Conservation (phyloP, 2,797 vertebrate species). For the Crocodylus rhombifer region DNA sequence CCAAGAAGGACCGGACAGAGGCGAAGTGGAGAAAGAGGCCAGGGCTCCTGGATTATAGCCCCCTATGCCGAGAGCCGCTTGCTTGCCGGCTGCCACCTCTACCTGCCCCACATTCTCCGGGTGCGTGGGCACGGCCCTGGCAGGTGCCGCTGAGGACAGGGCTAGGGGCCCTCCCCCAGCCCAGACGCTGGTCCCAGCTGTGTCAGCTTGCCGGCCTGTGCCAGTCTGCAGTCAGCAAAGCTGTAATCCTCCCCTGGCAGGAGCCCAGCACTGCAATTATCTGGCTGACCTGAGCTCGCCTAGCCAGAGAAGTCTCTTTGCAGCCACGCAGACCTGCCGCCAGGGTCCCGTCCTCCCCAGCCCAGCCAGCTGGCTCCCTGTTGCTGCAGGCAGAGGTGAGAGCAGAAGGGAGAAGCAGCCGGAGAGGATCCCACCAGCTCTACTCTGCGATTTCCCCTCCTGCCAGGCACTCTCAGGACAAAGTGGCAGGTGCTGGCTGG, state of each 20-base stretch:
- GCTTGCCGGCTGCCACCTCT: no score
- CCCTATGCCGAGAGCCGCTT: neutral
- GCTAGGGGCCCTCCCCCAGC: no score
- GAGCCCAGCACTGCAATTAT: neutral
- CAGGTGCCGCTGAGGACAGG: neutral
- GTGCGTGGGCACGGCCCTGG: neutral
- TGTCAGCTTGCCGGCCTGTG: constrained; percentile 46
- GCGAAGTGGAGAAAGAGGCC: no score
- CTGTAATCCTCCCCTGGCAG: constrained; percentile 38
- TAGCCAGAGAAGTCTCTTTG: rapidly evolving
- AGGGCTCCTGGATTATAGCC: no score
- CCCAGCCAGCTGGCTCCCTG: neutral
- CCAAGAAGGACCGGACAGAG: neutral
- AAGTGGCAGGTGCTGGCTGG: no score
- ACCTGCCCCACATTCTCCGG: no score
- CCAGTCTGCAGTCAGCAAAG: constrained; percentile 67
- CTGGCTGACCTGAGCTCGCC: constrained; percentile 58
- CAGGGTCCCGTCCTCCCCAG: neutral
- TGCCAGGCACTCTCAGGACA: neutral
- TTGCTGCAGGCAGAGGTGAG: neutral
- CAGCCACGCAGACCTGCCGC: neutral
- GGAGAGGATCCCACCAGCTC: neutral
- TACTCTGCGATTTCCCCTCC: neutral
- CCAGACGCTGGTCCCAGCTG: constrained; percentile 30
- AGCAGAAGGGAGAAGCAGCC: neutral